A percentile compares a stretch with the other conserved stretches of the same genome.
Evolutionary conservation across 2,113 vertebrate species (phyloP).

Genomic region (Coryphaenoides rupestris): DNA sequence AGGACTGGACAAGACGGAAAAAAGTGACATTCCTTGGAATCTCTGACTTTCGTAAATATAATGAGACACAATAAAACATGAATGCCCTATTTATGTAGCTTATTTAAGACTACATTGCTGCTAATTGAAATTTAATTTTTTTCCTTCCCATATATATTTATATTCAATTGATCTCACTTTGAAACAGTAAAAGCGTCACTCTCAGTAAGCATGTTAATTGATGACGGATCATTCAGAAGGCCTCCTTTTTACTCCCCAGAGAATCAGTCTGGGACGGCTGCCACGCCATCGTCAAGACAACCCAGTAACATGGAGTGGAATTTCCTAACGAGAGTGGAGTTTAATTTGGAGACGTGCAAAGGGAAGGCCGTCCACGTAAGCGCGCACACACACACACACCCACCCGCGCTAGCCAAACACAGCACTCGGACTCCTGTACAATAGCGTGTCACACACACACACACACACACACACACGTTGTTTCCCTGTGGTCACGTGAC

Average conservation of each 20-base stretch:
- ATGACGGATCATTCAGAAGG: conserved; percentile 59
- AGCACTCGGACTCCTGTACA: conserved; percentile 35
- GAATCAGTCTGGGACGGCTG: conserved; percentile 67
- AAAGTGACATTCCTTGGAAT: conserved; percentile 28
- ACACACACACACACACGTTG: conserved; percentile 21
- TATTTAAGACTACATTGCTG: conserved; percentile 35
- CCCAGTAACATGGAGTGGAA: conserved; percentile 67
- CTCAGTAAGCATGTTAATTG: conserved; percentile 46
- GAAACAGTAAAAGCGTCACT: conserved; percentile 47
- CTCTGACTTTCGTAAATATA: too few species aligned
- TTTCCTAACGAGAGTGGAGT: conserved; percentile 64
- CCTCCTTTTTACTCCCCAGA: conserved; percentile 47
- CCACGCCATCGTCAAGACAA: conserved; percentile 64
- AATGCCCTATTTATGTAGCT: conserved; percentile 37
- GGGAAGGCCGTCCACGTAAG: conserved; percentile 13
- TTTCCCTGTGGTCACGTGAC: conserved; percentile 27
- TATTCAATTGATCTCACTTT: conserved; percentile 39
- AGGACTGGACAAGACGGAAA: conserved; percentile 19
- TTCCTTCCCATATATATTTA: conserved; percentile 28
- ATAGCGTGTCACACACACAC: conserved; percentile 23
- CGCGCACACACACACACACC: conserved; percentile 37
- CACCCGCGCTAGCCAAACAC: conserved; percentile 29
- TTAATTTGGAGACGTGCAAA: conserved; percentile 44
- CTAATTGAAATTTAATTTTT: conserved; percentile 20
- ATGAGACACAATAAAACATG: conserved; percentile 25